A percentile compares a stretch with the other conserved stretches of the same genome.
Conservation (phyloP, 2,797 vertebrate species). For the Parotocinclus haroldoi region DNA sequence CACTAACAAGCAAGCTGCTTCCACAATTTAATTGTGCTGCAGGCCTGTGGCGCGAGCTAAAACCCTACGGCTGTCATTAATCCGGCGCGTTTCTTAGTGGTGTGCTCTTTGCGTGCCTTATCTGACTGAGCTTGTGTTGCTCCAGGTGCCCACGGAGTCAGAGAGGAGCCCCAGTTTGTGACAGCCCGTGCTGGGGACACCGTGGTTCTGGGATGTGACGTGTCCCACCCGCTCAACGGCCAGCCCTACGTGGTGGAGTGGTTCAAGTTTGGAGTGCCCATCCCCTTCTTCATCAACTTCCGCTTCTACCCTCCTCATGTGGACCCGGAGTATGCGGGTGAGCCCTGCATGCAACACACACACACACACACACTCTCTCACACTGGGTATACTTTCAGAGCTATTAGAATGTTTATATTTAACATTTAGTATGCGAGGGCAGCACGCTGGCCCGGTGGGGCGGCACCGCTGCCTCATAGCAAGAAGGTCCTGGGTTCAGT, state of each 20-base stretch:
- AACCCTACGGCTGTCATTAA: not conserved
- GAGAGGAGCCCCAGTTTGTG: slow-evolving; percentile 95
- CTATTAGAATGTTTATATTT: too few relatives aligned
- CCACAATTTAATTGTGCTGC: not conserved
- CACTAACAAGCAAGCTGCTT: not conserved
- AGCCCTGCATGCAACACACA: not conserved
- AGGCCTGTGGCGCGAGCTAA: not conserved
- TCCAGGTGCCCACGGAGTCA: slow-evolving; percentile 86
- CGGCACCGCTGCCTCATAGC: too few relatives aligned
- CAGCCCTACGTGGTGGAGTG: slow-evolving; percentile 98
- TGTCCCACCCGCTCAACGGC: slow-evolving; percentile 89
- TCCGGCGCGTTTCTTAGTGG: not conserved
- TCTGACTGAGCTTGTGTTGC: slow-evolving; percentile 4
- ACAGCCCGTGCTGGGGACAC: slow-evolving; percentile 90
- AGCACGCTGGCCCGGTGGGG: too few relatives aligned
- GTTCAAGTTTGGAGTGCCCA: slow-evolving; percentile 98
- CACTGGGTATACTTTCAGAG: too few relatives aligned
- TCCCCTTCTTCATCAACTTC: slow-evolving; percentile 99
- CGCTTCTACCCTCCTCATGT: slow-evolving; percentile 98
- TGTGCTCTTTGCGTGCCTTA: not conserved
- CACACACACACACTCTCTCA: too few relatives aligned
- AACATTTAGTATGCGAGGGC: too few relatives aligned
- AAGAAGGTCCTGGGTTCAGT: too few relatives aligned
- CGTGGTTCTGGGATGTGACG: slow-evolving; percentile 92
- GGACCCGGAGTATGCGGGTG: slow-evolving; percentile 94